Conservation (phyloP, 2,797 vertebrate genomes). For the Agapornis canus region DNA sequence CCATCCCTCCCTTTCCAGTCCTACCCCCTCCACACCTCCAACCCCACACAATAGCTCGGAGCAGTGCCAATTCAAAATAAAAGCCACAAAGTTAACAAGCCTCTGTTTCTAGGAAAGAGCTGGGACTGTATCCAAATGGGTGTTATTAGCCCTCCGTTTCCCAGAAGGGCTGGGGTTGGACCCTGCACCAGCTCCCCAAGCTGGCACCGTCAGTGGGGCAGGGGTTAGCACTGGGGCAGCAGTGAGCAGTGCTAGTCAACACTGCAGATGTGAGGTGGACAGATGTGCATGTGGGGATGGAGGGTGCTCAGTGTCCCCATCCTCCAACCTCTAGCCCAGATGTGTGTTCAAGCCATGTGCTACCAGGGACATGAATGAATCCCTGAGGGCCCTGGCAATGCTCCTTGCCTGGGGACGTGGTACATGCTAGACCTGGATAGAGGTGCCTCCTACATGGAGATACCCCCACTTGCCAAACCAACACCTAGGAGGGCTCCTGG, state of each 20-base stretch:
- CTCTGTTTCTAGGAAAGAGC: slow-evolving; percentile 63
- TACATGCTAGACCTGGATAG: background rate
- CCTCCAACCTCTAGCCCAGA: background rate
- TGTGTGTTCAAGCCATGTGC: background rate
- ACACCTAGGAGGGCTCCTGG: background rate
- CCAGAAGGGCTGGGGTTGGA: slow-evolving; percentile 34
- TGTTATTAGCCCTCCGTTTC: background rate
- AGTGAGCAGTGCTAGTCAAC: background rate
- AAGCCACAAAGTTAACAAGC: slow-evolving; percentile 45
- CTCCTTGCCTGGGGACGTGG: background rate
- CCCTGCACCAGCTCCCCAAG: background rate
- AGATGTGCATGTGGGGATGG: background rate
- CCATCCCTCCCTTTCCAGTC: background rate
- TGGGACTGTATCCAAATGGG: slow-evolving; percentile 57
- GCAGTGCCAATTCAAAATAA: background rate
- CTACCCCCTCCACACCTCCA: background rate
- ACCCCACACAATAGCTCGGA: background rate
- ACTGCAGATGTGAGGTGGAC: accelerated
- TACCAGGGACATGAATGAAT: background rate
- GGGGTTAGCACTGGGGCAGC: background rate
- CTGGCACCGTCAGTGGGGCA: accelerated
- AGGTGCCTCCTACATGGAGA: background rate
- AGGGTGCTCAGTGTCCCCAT: background rate
- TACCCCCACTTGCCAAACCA: background rate
- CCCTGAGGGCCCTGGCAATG: too few relatives aligned